These are phyloP conservation scores for Drosophila guanche DNA, from an alignment of 1,140 invertebrate genomes.

Conservation along the genomic window DNA sequence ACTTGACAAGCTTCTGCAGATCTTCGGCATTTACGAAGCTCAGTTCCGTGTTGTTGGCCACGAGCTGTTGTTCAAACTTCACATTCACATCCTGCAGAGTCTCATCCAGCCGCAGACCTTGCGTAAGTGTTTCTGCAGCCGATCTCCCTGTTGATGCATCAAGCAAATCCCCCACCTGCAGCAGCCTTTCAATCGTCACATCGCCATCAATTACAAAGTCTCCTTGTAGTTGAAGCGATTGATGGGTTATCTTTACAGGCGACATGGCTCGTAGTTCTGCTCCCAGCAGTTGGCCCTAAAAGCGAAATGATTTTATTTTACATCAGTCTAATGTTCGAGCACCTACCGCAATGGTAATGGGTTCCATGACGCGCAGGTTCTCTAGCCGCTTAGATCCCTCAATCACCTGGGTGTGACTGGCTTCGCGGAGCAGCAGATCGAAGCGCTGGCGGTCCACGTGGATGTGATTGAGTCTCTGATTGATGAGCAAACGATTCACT, in stretches of 20 bases:
- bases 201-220: constrained; percentile 83
- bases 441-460: constrained; percentile 78
- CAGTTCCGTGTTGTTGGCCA: constrained; percentile 61
- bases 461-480: constrained; percentile 83
- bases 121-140: constrained; percentile 44
- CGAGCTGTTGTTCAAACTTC: constrained; percentile 78
- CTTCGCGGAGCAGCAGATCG: constrained; percentile 81
- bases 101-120: constrained; percentile 49
- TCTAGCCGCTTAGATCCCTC: constrained; percentile 82
- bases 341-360: constrained; percentile 78
- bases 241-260: constrained; percentile 77
- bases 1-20: constrained; percentile 64
- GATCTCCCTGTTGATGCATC: constrained; percentile 31
- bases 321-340: neutral
- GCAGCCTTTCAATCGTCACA: constrained; percentile 69
- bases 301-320: neutral
- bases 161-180: constrained; percentile 73
- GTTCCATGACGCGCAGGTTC: constrained; percentile 77
- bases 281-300: constrained; percentile 73
- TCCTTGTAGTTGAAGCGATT: constrained; percentile 70
- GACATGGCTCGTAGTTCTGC: constrained; percentile 79
- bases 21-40: constrained; percentile 68
- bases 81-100: constrained; percentile 71
- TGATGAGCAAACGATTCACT: constrained; percentile 78
- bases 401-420: constrained; percentile 79